Percentiles rank a stretch among this genome's conserved stretches.
These are phyloP conservation scores for Bubo bubo DNA, from an alignment of 2,113 vertebrate genomes.

Conservation along the genomic window DNA sequence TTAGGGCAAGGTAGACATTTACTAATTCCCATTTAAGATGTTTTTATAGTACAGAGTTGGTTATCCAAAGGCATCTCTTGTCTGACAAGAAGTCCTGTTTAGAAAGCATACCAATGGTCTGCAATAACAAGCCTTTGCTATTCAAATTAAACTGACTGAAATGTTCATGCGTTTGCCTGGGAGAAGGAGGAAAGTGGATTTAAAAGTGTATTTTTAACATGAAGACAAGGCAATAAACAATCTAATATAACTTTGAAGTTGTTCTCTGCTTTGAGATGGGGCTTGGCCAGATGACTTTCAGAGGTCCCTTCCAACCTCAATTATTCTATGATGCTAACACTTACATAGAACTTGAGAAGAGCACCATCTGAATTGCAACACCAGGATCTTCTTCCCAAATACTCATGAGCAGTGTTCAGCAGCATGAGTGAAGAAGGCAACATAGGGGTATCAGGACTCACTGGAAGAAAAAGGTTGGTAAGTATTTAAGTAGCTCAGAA, in stretches of 20 bases:
- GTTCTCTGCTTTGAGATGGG: not conserved
- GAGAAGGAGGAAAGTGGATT: not conserved
- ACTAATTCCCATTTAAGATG: not conserved
- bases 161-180: not conserved
- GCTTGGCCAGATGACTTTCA: not conserved
- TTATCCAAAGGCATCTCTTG: not conserved
- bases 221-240: not conserved
- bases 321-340: not conserved
- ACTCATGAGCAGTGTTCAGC: slow-evolving; percentile 95
- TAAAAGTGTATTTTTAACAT: not conserved
- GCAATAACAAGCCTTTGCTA: not conserved
- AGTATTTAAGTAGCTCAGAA: not conserved
- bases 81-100: not conserved
- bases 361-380: slow-evolving; percentile 93
- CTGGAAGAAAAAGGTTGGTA: slow-evolving; percentile 44
- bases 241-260: not conserved
- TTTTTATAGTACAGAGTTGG: not conserved
- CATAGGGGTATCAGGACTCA: slow-evolving; percentile 81
- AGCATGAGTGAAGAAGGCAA: slow-evolving; percentile 95
- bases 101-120: not conserved
- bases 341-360: slow-evolving; percentile 94
- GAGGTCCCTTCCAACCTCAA: not conserved
- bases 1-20: not conserved
- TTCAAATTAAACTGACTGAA: not conserved
- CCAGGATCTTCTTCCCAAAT: slow-evolving; percentile 91